Percentiles rank a stretch among this genome's conserved stretches.
These are phyloP conservation scores for Drosophila littoralis DNA, from an alignment of 1,140 invertebrate genomes.

Conservation along the genomic window DNA sequence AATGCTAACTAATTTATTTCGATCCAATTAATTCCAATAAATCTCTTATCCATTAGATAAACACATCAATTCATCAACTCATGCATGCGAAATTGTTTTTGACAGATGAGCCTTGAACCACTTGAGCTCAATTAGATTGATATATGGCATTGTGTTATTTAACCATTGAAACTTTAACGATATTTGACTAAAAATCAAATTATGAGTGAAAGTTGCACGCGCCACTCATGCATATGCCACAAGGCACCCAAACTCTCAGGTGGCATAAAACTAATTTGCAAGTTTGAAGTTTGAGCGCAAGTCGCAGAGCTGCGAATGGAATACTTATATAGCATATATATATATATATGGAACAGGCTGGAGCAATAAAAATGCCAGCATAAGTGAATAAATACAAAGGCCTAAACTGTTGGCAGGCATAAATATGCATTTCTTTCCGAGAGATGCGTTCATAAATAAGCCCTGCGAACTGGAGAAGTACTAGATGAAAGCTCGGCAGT, in stretches of 20 bases:
- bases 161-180: conserved; percentile 20
- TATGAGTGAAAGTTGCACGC: conserved; percentile 23
- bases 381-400: conserved; percentile 41
- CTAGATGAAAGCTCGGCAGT: not conserved
- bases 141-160: conserved; percentile 18
- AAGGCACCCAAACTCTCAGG: conserved; percentile 25
- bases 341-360: not conserved
- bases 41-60: conserved; percentile 8
- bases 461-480: not conserved
- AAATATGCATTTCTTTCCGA: conserved; percentile 51
- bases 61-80: conserved; percentile 31
- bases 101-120: conserved; percentile 19
- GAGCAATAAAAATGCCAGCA: conserved; percentile 43
- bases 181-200: conserved; percentile 26
- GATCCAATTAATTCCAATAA: conserved; percentile 9
- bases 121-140: conserved; percentile 20
- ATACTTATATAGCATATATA: conserved; percentile 9
- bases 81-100: conserved; percentile 9
- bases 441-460: conserved; percentile 47
- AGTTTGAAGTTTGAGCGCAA: conserved; percentile 45
- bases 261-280: conserved; percentile 59
- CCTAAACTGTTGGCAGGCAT: conserved; percentile 31
- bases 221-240: conserved; percentile 26
- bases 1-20: no score
- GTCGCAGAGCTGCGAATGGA: conserved; percentile 26